Conservation (phyloP, 2,797 vertebrate genomes). For the Lacerta agilis region DNA sequence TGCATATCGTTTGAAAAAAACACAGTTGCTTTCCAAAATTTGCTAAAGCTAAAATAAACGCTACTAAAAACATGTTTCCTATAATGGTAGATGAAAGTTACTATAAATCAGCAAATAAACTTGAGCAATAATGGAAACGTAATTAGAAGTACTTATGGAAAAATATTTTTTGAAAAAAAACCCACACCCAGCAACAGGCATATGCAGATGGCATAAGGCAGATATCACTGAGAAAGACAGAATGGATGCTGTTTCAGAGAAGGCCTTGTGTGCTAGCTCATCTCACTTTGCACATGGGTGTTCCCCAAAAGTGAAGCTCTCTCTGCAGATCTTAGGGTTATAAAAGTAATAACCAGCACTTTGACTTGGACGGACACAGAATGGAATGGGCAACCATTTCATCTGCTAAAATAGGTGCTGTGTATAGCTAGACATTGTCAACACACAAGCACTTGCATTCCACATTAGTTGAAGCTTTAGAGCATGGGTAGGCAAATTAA, state of each 20-base stretch:
- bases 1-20: not conserved
- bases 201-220: not conserved
- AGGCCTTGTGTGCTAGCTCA: not conserved
- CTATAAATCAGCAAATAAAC: not conserved
- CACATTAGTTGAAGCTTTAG: not conserved
- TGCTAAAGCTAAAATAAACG: not conserved
- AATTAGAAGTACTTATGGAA: not conserved
- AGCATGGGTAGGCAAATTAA: too few relatives aligned
- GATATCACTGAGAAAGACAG: not conserved
- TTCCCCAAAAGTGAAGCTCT: not conserved
- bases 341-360: not conserved
- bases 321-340: not conserved
- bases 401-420: not conserved
- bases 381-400: not conserved
- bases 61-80: not conserved
- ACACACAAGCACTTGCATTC: not conserved
- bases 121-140: not conserved
- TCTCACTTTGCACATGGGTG: not conserved
- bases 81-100: not conserved
- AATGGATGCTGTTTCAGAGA: not conserved
- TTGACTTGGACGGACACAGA: not conserved
- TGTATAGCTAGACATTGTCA: not conserved
- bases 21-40: not conserved
- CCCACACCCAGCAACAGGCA: not conserved
- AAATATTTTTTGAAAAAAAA: not conserved